These are phyloP conservation scores for Drosophila macrospina DNA, from an alignment of 2,888 invertebrate species.

Conservation along the genomic window DNA sequence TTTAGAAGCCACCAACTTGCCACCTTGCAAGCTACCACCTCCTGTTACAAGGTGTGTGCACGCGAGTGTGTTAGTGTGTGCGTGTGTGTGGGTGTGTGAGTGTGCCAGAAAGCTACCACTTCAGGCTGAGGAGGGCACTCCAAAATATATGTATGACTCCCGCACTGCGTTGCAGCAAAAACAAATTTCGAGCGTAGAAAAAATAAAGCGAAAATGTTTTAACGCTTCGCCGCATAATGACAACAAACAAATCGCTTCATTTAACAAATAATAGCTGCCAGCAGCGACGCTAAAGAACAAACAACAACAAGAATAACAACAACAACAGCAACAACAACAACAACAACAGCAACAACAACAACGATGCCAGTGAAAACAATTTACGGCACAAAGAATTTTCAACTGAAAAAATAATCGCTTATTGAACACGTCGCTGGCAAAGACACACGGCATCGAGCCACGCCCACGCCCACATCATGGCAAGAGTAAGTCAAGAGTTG, in stretches of 20 bases:
- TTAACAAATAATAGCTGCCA: slow-evolving; percentile 83
- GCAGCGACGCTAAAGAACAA: slow-evolving; percentile 64
- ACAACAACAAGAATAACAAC: slow-evolving; percentile 35
- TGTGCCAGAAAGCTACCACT: slow-evolving; percentile 63
- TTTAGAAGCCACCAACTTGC: slow-evolving; percentile 35
- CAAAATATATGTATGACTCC: slow-evolving; percentile 16
- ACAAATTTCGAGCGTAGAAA: slow-evolving; percentile 71
- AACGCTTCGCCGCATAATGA: slow-evolving; percentile 81
- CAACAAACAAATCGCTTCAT: slow-evolving; percentile 84
- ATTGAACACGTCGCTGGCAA: slow-evolving; percentile 67
- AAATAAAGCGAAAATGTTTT: slow-evolving; percentile 82
- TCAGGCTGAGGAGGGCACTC: neutral
- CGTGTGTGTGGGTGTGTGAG: slow-evolving; percentile 20
- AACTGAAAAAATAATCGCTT: slow-evolving; percentile 80
- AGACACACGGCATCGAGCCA: slow-evolving; percentile 43
- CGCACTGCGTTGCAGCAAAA: slow-evolving; percentile 47
- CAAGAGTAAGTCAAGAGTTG: too few relatives aligned
- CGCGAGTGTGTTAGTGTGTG: neutral
- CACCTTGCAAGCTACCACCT: neutral
- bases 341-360: slow-evolving; percentile 15
- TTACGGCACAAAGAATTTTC: slow-evolving; percentile 59
- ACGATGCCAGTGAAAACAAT: slow-evolving; percentile 60
- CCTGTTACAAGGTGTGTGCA: slow-evolving; percentile 40
- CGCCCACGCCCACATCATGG: slow-evolving; percentile 33
- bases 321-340: slow-evolving; percentile 26